phyloP scores from a whole-genome alignment of 2,888 invertebrate genomes.

The Troilus luridus region DNA sequence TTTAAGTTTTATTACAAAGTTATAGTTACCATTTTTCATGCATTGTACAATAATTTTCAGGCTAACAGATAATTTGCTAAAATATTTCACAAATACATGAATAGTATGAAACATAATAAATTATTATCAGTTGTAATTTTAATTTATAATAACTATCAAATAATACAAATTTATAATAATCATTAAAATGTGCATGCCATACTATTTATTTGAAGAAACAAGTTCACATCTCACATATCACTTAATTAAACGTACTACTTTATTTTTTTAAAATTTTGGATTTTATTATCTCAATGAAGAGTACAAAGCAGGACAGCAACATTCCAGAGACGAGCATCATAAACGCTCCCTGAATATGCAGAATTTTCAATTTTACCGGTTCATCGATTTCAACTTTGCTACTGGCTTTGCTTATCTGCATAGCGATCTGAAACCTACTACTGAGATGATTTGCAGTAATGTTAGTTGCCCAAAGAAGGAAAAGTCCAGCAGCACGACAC shows the following conservation, averaged over 20 bases:
- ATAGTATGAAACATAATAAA: neutral
- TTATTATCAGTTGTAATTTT: neutral
- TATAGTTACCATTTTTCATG: neutral
- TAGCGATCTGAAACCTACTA: conserved; percentile 58
- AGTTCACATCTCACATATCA: neutral
- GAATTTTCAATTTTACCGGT: conserved; percentile 54
- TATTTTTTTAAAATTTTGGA: neutral
- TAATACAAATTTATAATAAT: too few relatives aligned
- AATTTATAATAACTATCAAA: neutral
- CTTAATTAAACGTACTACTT: neutral
- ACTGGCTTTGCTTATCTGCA: conserved; percentile 36
- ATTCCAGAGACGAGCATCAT: conserved; percentile 54
- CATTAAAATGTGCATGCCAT: neutral
- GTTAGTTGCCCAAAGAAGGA: conserved; percentile 58
- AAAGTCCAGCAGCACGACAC: conserved; percentile 58
- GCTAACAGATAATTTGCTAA: neutral
- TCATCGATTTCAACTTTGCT: neutral
- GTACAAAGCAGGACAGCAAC: neutral
- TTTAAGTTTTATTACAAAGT: too few relatives aligned
- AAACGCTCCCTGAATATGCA: conserved; percentile 60
- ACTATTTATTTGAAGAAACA: neutral
- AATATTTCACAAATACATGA: neutral
- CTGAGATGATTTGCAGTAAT: conserved; percentile 53
- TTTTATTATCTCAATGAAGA: neutral
- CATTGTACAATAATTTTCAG: neutral